Evolutionary conservation across 2,113 vertebrate species (phyloP).

Genomic region (Sitta europaea): DNA sequence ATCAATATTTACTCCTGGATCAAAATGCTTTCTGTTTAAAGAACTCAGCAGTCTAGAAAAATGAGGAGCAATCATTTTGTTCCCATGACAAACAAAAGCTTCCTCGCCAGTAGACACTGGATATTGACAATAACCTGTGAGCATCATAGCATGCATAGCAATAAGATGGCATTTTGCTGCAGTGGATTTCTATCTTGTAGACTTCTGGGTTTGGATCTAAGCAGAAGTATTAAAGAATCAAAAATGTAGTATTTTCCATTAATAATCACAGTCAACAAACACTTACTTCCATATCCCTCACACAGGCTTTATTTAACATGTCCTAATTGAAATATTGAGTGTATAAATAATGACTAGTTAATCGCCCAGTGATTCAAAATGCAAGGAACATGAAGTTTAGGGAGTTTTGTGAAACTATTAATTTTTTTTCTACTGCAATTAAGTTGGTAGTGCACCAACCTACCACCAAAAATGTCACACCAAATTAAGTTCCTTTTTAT

Average conservation of each 20-base stretch:
- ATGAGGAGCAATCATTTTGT: background rate
- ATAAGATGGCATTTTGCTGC: background rate
- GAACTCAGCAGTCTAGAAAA: conserved; percentile 26
- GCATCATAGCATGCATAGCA: background rate
- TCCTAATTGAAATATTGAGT: background rate
- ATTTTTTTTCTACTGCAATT: conserved; percentile 47
- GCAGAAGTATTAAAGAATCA: background rate
- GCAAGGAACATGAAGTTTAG: background rate
- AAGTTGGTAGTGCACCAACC: conserved; percentile 28
- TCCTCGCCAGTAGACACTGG: background rate
- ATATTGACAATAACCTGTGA: background rate
- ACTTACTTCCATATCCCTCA: background rate
- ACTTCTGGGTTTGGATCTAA: background rate
- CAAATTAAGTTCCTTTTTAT: conserved; percentile 66
- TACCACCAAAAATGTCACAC: conserved; percentile 61
- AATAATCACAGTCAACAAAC: background rate
- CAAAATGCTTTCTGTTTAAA: background rate
- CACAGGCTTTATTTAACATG: background rate
- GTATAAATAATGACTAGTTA: background rate
- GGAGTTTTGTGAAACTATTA: background rate
- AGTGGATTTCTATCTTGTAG: background rate
- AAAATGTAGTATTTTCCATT: background rate
- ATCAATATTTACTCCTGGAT: conserved; percentile 51
- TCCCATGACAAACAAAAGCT: conserved; percentile 54
- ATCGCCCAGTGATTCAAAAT: background rate